Conservation (phyloP, 2,888 invertebrate species). For the Chalcis sispes region DNA sequence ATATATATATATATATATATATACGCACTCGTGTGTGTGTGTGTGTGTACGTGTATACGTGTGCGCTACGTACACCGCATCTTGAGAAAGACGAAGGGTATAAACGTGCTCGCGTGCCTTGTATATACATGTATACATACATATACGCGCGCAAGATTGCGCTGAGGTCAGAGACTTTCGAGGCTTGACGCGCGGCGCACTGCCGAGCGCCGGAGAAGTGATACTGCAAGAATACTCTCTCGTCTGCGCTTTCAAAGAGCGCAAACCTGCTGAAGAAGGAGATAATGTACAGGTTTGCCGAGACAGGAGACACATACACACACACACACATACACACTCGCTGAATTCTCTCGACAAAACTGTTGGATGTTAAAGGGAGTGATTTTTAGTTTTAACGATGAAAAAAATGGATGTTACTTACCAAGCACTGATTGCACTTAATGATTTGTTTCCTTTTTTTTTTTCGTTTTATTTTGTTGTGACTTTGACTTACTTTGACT, state of each 20-base stretch:
- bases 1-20: not conserved
- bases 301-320: not conserved
- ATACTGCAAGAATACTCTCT: conserved; percentile 6
- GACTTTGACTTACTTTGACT: too few relatives aligned
- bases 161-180: conserved; percentile 2
- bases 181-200: too few relatives aligned
- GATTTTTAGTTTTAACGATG: too few relatives aligned
- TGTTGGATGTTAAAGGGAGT: too few relatives aligned
- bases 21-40: not conserved
- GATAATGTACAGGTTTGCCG: conserved; percentile 15
- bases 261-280: conserved; percentile 2
- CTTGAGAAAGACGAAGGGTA: conserved; percentile 24
- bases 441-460: too few relatives aligned
- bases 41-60: not conserved
- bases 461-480: too few relatives aligned
- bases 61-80: not conserved
- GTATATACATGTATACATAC: not conserved
- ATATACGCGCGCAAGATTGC: not conserved
- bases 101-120: not conserved
- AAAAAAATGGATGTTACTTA: too few relatives aligned
- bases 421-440: too few relatives aligned
- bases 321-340: too few relatives aligned
- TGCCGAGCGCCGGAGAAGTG: conserved; percentile 7
- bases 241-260: not conserved
- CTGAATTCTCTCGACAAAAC: too few relatives aligned